Evolutionary conservation across 37 sponge, comb jelly and placozoan species (phyloP).

Genomic region (Halisarca cf. caerulea): DNA sequence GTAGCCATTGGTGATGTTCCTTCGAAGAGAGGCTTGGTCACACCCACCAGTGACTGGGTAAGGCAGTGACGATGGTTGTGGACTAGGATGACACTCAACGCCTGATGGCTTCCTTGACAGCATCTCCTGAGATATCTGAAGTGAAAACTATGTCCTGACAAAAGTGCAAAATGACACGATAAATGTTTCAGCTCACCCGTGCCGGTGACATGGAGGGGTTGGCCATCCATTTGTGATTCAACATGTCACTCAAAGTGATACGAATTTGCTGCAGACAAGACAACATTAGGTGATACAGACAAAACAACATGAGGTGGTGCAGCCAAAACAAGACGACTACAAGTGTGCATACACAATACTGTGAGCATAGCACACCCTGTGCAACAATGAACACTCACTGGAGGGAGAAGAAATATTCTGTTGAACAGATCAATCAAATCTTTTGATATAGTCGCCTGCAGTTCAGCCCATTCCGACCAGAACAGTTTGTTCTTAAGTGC

Average conservation of each 20-base stretch:
- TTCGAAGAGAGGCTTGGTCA: constrained; percentile 67
- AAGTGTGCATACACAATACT: background rate
- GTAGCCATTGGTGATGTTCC: constrained; percentile 27
- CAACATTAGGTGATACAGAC: too few species aligned
- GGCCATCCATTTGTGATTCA: constrained; percentile 58
- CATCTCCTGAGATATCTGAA: constrained; percentile 15
- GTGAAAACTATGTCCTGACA: background rate
- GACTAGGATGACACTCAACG: constrained; percentile 1
- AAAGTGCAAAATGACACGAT: background rate
- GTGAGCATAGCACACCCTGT: background rate
- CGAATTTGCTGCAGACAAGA: constrained; percentile 21
- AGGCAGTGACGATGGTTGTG: constrained; percentile 44
- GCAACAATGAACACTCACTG: constrained; percentile 12
- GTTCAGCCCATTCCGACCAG: constrained; percentile 62
- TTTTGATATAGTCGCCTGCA: constrained; percentile 28
- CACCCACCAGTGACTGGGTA: constrained; percentile 57
- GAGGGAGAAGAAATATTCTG: constrained; percentile 64
- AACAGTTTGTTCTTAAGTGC: constrained; percentile 48
- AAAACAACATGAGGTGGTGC: too few species aligned
- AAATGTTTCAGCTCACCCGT: too few species aligned
- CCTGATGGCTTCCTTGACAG: constrained; percentile 49
- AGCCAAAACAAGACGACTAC: background rate
- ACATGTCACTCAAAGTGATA: constrained; percentile 51
- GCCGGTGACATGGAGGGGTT: constrained; percentile 7
- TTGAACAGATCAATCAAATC: constrained; percentile 68